Conservation (phyloP, 2,797 vertebrate species). For the Aphelocoma californica region DNA sequence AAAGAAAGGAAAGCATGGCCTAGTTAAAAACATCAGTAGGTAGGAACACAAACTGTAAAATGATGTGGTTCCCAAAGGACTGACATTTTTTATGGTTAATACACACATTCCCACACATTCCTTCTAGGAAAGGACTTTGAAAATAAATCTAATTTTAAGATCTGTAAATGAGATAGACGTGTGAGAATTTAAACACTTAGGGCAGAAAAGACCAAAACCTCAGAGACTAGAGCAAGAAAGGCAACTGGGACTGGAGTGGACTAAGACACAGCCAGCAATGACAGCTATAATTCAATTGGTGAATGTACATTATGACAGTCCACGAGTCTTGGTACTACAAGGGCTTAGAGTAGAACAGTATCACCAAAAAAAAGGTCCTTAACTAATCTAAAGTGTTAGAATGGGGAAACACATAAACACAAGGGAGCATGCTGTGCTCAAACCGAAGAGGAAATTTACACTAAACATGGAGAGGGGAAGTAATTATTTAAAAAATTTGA, state of each 20-base stretch:
- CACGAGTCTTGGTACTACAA: neutral
- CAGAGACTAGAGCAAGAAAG: neutral
- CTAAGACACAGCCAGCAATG: neutral
- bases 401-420: neutral
- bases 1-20: neutral
- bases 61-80: neutral
- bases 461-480: neutral
- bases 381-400: neutral
- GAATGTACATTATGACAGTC: neutral
- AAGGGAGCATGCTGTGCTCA: neutral
- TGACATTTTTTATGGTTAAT: neutral
- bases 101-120: slow-evolving; percentile 4
- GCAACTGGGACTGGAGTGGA: neutral
- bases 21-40: slow-evolving; percentile 24
- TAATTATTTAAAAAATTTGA: neutral
- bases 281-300: neutral
- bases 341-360: neutral
- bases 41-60: slow-evolving; percentile 30
- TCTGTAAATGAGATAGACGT: neutral
- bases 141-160: slow-evolving; percentile 37
- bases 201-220: neutral
- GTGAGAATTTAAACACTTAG: slow-evolving; percentile 11
- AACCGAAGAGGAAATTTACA: neutral
- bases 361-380: neutral
- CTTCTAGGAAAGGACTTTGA: slow-evolving; percentile 4